Base-by-base conservation (phyloP, 2,888 invertebrate genomes). In the Agrochola litura region DNA sequence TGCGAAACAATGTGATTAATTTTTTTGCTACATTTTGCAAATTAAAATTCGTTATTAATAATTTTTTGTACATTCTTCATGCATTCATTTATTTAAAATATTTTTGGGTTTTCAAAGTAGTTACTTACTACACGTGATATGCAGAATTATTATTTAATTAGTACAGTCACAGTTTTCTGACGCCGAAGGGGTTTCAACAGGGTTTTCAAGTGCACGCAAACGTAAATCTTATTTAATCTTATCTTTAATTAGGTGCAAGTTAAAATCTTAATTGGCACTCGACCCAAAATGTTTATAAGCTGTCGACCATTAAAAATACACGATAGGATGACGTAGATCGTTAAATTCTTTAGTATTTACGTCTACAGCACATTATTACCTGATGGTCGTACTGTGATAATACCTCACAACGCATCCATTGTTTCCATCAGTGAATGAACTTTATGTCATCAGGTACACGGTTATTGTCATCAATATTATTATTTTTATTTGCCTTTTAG, bases 351-450 rank as follows among this genome's bases (percentile, higher is more conserved):
- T 70, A 46, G 58, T 71, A 67, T 67, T 65, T 25, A 67, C 54
- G 49, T 74, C 54, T 75, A 72, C 74, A 75, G 70, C 46, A 87
- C 83, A 82, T 85, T 88, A 85, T 74, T 63, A 82, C 72, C 86
- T 84, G 91, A 92, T 90, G 88, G 75, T 82, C 83, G 86, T 87
- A 89, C 85, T 86, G 83, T 88, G 91, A 92, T 93, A 92, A 88
- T 64, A 56, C 66, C 41, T 54, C 72, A 74, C 85, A 83, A 80
- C 86, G 83, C 79, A 87, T 81, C 90, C 86, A 92, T 93, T 93
- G 93, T 93, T 89, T 88, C 82, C 83, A 69, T 77, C 90, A 90
- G 92, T 93, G 91, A 93, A 93, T 89, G 93, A 89, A 91, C 92
- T 92, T 89, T 91, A 80, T 86, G 80, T 79, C 86, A 79, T 74